Conservation (phyloP, 1,140 invertebrate species). For the Aphaenogaster rudis region DNA sequence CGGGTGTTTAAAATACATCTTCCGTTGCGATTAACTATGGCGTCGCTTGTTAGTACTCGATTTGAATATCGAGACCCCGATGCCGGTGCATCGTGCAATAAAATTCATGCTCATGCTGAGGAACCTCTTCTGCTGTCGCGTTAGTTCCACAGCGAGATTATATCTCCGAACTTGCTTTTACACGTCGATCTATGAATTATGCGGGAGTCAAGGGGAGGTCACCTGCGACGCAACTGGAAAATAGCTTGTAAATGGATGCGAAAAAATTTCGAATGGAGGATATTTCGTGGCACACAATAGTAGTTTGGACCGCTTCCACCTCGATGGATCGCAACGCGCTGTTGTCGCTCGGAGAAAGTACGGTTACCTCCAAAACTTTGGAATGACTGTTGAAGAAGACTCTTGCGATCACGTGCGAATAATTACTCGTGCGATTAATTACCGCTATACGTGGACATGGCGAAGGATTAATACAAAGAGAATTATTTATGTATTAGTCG, state of each 20-base stretch:
- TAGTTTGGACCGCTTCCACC: not conserved
- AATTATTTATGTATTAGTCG: no score
- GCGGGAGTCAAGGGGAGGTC: slow-evolving; percentile 26
- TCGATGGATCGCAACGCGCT: not conserved
- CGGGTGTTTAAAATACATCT: slow-evolving; percentile 30
- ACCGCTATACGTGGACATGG: not conserved
- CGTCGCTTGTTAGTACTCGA: not conserved
- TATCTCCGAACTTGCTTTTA: not conserved
- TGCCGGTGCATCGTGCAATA: not conserved
- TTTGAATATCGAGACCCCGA: slow-evolving; percentile 17
- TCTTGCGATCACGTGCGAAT: not conserved
- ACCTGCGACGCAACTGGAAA: not conserved
- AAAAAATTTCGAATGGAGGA: slow-evolving; percentile 8
- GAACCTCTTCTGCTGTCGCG: not conserved
- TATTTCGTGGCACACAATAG: slow-evolving; percentile 25
- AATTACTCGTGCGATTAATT: slow-evolving; percentile 26
- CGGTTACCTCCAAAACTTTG: not conserved
- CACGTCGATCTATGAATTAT: slow-evolving; percentile 33
- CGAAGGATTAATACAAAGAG: not conserved
- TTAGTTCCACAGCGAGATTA: not conserved
- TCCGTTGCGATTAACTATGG: not conserved
- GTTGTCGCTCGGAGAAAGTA: not conserved
- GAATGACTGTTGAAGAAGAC: not conserved
- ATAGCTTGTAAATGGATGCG: slow-evolving; percentile 12
- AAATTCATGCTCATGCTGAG: not conserved